A percentile compares a stretch with the other conserved stretches of the same genome.
These are phyloP conservation scores for Thrips palmi DNA, from an alignment of 1,140 invertebrate genomes.

Conservation along the genomic window DNA sequence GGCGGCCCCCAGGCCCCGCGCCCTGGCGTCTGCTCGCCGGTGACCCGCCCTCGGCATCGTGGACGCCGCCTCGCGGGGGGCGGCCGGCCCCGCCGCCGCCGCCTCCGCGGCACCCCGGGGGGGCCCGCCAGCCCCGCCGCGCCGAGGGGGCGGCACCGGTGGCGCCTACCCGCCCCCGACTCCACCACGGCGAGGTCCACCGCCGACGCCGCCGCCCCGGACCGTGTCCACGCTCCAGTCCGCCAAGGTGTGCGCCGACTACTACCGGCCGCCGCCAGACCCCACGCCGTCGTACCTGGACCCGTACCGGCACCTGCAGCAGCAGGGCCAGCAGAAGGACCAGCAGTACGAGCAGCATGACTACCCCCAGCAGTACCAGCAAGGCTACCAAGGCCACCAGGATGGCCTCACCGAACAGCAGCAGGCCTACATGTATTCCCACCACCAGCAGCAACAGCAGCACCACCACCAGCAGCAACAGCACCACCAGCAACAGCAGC, in stretches of 20 bases:
- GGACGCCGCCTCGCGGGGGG: slow-evolving; percentile 11
- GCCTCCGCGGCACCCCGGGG: slow-evolving; percentile 5
- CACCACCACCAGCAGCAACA: slow-evolving; percentile 6
- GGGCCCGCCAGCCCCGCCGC: slow-evolving; percentile 5
- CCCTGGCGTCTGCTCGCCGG: slow-evolving; percentile 7
- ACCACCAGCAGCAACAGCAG: slow-evolving; percentile 17
- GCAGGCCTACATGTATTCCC: slow-evolving; percentile 21
- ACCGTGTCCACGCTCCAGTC: too few relatives aligned
- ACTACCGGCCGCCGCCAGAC: too few relatives aligned
- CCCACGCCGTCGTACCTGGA: too few relatives aligned
- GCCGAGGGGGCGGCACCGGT: slow-evolving; percentile 13
- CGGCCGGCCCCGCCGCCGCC: slow-evolving; percentile 5
- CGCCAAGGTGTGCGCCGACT: too few relatives aligned
- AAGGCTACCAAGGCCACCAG: slow-evolving; percentile 17
- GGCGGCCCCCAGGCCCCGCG: slow-evolving; percentile 3
- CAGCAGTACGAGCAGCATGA: slow-evolving; percentile 35
- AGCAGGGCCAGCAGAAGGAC: slow-evolving; percentile 26
- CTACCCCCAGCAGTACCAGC: slow-evolving; percentile 10
- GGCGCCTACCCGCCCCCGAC: too few relatives aligned
- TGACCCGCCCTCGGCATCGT: slow-evolving; percentile 14
- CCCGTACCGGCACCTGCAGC: slow-evolving; percentile 27
- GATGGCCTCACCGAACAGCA: slow-evolving; percentile 19
- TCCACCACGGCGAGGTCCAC: too few relatives aligned
- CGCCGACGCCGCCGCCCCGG: too few relatives aligned
- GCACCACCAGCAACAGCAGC: slow-evolving; percentile 12